Base-by-base conservation (phyloP, 2,113 vertebrate genomes). In the Phrynocephalus versicolor region DNA sequence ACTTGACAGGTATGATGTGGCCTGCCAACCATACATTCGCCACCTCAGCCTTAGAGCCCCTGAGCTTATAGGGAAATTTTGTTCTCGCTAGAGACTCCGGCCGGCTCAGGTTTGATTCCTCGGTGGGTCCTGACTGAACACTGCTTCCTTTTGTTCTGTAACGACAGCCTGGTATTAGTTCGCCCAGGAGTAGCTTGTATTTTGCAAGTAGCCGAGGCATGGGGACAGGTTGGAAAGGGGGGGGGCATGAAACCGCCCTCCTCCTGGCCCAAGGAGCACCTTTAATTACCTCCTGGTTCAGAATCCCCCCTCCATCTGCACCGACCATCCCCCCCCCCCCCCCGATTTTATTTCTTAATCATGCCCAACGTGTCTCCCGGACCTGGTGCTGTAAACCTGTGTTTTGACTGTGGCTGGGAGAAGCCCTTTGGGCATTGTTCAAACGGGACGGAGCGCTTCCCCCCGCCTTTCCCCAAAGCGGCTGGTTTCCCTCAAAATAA, bases 391-490 rank as follows among this genome's bases (percentile, higher is more conserved):
- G 88, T 94, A 93, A 94, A 94, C 58, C 89, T 90, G 86, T 94
- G 65, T 95, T 94, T 93, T 93, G 93, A 91, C 89, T 93, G 94
- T 91, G 94, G 93, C 93, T 94, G 92, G 89, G 87, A 91, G 91
- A 92, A 93, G 87, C 92, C 94, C 92, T 94, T 88, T 94, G 94
- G 94, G 91, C 91, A 27, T 91, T 92, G 87, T 92, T 92, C 90
- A 81, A 80, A 86, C 89, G 88, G 89, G 91, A 89, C 23, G 21
- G 30, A 81, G 71, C 87, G 89, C 30, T 3, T 27, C 39, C 23
- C n/a, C 62, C 45, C 30, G n/a, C 45, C 80, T 67, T n/a, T 19
- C 89, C 88, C 45, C 12, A 82, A 89, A 89, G 83, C 9, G 0
- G 8, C 92, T 93, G 92, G 91, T 89, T 94, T 94, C 89, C 94